These are phyloP conservation scores for Pteropus rufus DNA, from an alignment of 2,797 vertebrate species.

Conservation along the genomic window DNA sequence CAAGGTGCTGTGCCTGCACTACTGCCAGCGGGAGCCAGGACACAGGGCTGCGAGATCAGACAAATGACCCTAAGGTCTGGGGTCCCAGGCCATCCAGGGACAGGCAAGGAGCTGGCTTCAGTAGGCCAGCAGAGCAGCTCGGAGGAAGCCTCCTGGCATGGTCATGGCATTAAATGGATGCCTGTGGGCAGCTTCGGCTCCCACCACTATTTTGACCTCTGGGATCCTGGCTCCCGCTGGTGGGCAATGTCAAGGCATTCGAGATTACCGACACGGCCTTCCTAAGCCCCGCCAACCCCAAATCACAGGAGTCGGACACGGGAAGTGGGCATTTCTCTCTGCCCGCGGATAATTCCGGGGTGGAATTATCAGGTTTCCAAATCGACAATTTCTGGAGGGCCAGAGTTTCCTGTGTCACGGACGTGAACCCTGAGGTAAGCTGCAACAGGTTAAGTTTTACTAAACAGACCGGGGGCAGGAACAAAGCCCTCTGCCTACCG, in stretches of 20 bases:
- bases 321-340: not conserved
- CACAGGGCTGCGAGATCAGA: not conserved
- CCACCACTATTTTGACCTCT: not conserved
- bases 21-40: not conserved
- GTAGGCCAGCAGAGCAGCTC: not conserved
- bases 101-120: not conserved
- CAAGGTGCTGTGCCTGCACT: not conserved
- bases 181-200: not conserved
- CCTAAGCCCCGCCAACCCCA: not conserved
- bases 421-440: not conserved
- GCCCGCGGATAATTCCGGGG: not conserved
- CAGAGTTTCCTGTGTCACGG: not conserved
- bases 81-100: not conserved
- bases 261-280: not conserved
- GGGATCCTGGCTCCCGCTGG: not conserved
- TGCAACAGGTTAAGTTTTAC: not conserved
- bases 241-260: not conserved
- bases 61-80: not conserved
- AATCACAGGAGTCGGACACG: not conserved
- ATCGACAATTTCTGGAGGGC: not conserved
- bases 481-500: rapidly evolving
- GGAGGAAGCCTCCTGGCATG: not conserved
- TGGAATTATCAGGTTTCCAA: not conserved
- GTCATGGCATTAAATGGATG: rapidly evolving
- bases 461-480: rapidly evolving